These are phyloP conservation scores for Ophion slaviceki DNA, from an alignment of 2,888 invertebrate species.

Conservation along the genomic window DNA sequence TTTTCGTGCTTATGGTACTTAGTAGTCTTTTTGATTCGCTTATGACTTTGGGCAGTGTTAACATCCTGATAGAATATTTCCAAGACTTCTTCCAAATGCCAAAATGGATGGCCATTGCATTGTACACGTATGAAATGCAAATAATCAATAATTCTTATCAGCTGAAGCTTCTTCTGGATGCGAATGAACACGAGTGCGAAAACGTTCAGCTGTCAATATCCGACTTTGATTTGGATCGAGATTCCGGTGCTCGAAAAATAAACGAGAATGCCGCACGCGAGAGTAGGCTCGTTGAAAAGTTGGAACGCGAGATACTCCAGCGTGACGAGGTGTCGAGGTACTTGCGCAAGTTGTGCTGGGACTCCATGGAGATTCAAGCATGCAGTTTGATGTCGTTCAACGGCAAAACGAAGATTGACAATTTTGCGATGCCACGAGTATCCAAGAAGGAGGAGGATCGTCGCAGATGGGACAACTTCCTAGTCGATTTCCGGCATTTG, in stretches of 20 bases:
- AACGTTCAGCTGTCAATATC: slow-evolving; percentile 86
- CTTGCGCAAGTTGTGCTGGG: slow-evolving; percentile 86
- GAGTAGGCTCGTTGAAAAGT: slow-evolving; percentile 84
- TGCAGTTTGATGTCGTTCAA: slow-evolving; percentile 81
- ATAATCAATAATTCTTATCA: slow-evolving; percentile 36
- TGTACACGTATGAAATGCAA: not conserved
- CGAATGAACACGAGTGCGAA: slow-evolving; percentile 85
- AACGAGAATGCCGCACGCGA: slow-evolving; percentile 82
- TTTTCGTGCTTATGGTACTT: too few species aligned
- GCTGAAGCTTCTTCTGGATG: slow-evolving; percentile 83
- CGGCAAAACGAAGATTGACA: slow-evolving; percentile 84
- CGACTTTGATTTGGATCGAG: slow-evolving; percentile 87
- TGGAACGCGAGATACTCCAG: slow-evolving; percentile 85
- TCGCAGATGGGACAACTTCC: slow-evolving; percentile 82
- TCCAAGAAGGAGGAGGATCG: slow-evolving; percentile 58
- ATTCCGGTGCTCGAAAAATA: slow-evolving; percentile 83
- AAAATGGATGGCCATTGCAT: not conserved
- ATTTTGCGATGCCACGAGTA: slow-evolving; percentile 84
- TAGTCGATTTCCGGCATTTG: slow-evolving; percentile 7
- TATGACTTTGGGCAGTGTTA: not conserved
- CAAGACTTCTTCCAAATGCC: not conserved
- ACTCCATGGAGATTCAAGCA: slow-evolving; percentile 85
- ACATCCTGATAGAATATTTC: not conserved
- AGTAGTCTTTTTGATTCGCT: not conserved
- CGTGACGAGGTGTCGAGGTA: slow-evolving; percentile 86